A percentile compares a stretch with the other conserved stretches of the same genome.
These are phyloP conservation scores for Argyra leucocephala DNA, from an alignment of 2,888 invertebrate genomes.

Conservation along the genomic window DNA sequence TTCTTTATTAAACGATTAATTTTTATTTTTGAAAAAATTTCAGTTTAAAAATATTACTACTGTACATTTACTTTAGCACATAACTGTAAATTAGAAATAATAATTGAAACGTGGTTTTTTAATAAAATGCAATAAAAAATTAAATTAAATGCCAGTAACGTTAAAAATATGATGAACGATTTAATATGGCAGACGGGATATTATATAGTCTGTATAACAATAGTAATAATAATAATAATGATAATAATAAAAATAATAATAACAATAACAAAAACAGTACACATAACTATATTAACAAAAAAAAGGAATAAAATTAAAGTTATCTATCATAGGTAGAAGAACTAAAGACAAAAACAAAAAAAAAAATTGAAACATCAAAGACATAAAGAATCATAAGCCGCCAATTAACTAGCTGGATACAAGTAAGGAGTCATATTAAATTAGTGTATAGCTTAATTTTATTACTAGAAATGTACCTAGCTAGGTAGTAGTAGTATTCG, in stretches of 20 bases:
- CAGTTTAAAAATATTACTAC: too few species aligned
- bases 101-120: background rate
- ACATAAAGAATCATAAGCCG: background rate
- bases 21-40: too few species aligned
- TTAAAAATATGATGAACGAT: conserved; percentile 3
- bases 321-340: too few species aligned
- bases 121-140: background rate
- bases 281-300: too few species aligned
- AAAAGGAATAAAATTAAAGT: too few species aligned
- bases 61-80: too few species aligned
- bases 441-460: conserved; percentile 3
- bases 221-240: background rate
- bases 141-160: background rate
- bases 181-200: background rate
- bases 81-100: too few species aligned
- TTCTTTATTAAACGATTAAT: too few species aligned
- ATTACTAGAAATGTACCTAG: background rate
- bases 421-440: background rate
- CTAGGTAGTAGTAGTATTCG: too few species aligned
- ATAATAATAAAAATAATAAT: too few species aligned
- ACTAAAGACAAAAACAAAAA: too few species aligned
- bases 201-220: background rate
- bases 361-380: background rate
- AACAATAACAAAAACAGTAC: too few species aligned
- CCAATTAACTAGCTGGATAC: background rate